Evolutionary conservation across 2,797 vertebrate genomes (phyloP), one percentile per base, ranked within the genome.

Genomic region (Cirrhinus molitorella): DNA sequence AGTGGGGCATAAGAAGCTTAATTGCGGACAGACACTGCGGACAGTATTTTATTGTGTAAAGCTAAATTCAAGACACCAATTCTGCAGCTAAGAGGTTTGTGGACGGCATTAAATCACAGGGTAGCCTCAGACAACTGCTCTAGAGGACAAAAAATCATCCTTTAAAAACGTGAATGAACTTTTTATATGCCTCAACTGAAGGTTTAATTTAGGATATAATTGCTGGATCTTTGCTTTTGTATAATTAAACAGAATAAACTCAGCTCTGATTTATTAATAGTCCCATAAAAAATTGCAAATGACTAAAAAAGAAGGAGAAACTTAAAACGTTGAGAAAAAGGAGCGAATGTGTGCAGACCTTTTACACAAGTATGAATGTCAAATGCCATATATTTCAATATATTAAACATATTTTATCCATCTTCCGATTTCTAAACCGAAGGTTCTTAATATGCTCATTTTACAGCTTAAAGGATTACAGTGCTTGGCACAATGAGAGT

Each of bases 31-130:
- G 92, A 90, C 91, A 88, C 88, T 92, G 89, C 82, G 81, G 92
- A 90, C 92, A 88, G 89, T 94, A 92, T 94, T 95, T 95, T 93
- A 95, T 93, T 88, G 92, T 92, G 83, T 83, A 89, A 94, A 94
- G 91, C 89, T 90, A 93, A 92, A 95, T 91, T 91, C 85, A 78
- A 85, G 83, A 86, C 89, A 92, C 91, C 88, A 86, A 91, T 92
- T 92, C 90, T 91, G 92, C 91, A 82, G 65, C 81, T 87, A 92
- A 91, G 91, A 91, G 91, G 91, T 91, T 89, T 81, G 83, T 68
- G 63, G 65, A 85, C 49, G 47, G 78, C 83, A 63, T 88, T 94
- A 94, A 93, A 94, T 94, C 91, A 94, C 78, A 87, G 61, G 84
- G 78, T 83, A 87, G 85, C 85, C 70, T 51, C 17, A 55, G 84